Evolutionary conservation across 37 sponge, comb jelly and placozoan genomes (phyloP), one percentile per base, ranked within the genome.

Genomic region (Cliona cf. orientalis): DNA sequence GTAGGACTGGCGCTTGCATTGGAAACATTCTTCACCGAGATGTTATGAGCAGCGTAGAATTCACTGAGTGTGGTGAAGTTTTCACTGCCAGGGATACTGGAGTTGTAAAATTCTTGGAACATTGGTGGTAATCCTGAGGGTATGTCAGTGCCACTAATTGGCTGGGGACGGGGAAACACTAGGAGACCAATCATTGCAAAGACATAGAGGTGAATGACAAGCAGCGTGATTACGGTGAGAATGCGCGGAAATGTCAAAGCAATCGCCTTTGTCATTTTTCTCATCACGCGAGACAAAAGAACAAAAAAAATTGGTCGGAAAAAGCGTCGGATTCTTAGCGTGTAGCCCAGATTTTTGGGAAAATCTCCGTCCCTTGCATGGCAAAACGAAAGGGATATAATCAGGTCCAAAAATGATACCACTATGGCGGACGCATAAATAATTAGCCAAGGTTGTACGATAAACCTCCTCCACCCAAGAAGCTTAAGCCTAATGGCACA

Each of bases 151-250:
- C 42, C 63, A 71, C 9, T 25, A 39, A 72, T 71, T 17, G 7
- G 4, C 0, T 6, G 49, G 0, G 81, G 75, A 35, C 62, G 58
- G 17, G 93, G 93, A 68, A 94, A 97, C 38, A 94, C 43, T 0
- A 97, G 71, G 82, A 95, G 91, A 32, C 97, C 97, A 0, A 97
- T 78, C 84, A 97, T 89, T 29, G 95, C 75, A 71, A 94, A 97
- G 32, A 95, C 75, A 66, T 89, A 94, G 19, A 97, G 39, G 40
- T 94, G 95, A 31, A 97, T 72, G 35, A 81, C 49, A 4, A 97
- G 88, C 34, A 97, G 84, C 25, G 89, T 58, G 31, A 97, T 53
- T 0, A 97, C 93, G 46, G 89, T 80, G 72, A 83, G 86, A 39
- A 96, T 96, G 46, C 84, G 92, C 3, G 89, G 91, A 2, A 94